Base-by-base conservation (phyloP, 2,113 vertebrate genomes). In the Acanthochromis polyacanthus region DNA sequence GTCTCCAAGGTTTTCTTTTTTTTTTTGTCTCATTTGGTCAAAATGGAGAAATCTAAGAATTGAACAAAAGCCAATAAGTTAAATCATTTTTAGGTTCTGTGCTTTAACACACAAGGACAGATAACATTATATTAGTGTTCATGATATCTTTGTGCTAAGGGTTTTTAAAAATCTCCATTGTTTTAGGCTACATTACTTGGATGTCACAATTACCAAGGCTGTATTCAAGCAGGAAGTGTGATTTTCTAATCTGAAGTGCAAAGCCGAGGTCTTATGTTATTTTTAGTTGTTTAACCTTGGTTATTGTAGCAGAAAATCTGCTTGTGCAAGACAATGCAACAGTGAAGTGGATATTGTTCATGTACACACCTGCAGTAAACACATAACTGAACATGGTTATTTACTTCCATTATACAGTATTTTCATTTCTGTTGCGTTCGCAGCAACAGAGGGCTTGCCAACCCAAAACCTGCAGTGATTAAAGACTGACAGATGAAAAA, bases 71-170 rank as follows among this genome's bases (percentile, higher is more conserved):
- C n/a, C 58, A 62, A n/a, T 66, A 45, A 70, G 32, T 56, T 67
- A 58, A 86, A 70, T 1, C 5, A 40, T 50, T 70, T 70, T 38
- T 16, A 53, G 38, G 40, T 30, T 68, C 32, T 63, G 38, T 19
- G 22, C 48, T 81, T 78, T 84, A 81, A 72, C 81, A 73, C 52
- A 60, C 83, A 91, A 92, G 90, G 90, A 62, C 89, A 87, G 89
- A 91, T 91, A 89, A 88, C 84, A 88, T 89, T 93, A 75, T 88
- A 12, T 23, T 17, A 68, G 40, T 40, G 65, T 75, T 77, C 46
- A 50, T 25, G 32, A 63, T 68, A 73, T 63, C 55, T 59, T 71
- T 28, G 36, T 36, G 56, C 66, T 59, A 58, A 74, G 52, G 66
- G 78, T 81, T 85, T 87, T 86, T 82, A 69, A 81, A 83, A 83